Conservation (phyloP, 2,888 invertebrate species). For the Andrena chrysosceles region DNA sequence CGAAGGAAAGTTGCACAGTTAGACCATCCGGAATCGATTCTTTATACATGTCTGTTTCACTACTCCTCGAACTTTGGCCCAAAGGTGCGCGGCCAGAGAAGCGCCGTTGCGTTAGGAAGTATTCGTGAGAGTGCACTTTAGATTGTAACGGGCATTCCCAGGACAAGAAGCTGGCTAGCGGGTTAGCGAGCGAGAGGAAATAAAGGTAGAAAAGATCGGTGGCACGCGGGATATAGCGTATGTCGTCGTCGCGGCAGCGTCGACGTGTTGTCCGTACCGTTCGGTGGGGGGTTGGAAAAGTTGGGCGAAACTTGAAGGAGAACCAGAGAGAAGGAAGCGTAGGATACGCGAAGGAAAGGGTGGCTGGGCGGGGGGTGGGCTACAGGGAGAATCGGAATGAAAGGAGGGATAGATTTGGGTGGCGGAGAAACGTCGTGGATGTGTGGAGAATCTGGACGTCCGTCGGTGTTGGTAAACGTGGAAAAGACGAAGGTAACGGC, state of each 20-base stretch:
- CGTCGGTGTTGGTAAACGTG: conserved; percentile 61
- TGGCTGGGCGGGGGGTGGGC: conserved; percentile 55
- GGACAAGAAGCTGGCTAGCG: conserved; percentile 48
- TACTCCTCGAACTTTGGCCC: conserved; percentile 31
- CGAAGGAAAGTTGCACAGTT: background rate
- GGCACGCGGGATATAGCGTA: conserved; percentile 64
- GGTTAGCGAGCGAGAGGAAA: conserved; percentile 34
- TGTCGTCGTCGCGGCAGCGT: conserved; percentile 62
- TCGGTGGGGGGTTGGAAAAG: conserved; percentile 70
- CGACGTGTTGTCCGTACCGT: conserved; percentile 52
- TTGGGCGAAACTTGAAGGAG: conserved; percentile 76
- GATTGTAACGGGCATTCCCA: conserved; percentile 59
- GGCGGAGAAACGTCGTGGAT: conserved; percentile 54
- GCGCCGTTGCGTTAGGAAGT: conserved; percentile 37
- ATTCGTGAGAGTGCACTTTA: conserved; percentile 47
- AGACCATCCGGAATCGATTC: background rate
- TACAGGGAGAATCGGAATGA: conserved; percentile 67
- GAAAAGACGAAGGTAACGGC: conserved; percentile 63
- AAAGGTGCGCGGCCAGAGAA: conserved; percentile 12
- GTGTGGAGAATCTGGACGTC: conserved; percentile 48
- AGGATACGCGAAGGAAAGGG: conserved; percentile 57
- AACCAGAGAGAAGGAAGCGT: conserved; percentile 63
- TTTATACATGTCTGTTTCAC: conserved; percentile 30
- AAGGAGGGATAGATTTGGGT: conserved; percentile 62
- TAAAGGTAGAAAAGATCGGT: conserved; percentile 44